Evolutionary conservation across 2,888 invertebrate species (phyloP), one percentile per base, ranked within the genome.

Genomic region (Meteorus colon): DNA sequence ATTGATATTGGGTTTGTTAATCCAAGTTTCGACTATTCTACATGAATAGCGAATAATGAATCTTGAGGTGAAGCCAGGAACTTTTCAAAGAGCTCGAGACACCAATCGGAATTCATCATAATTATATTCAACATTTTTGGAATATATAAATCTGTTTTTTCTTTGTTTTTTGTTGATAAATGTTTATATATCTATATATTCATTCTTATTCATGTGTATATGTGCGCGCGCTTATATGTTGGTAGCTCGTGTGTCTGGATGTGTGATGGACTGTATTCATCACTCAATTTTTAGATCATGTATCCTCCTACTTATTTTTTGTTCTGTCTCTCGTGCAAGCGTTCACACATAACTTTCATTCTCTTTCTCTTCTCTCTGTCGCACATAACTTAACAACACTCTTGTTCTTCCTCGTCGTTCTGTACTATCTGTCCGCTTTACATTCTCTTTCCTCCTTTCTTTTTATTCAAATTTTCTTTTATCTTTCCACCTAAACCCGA

Each of bases 401-500:
- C 48, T 8, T 72, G 78, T 79, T 81, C 79, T 82, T 80, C 82
- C 81, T 82, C 77, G 81, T 77, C 77, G 41, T 55, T 72, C 75
- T 41, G n/a, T 67, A 24, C 16, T 62, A 27, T 16, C 16, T 63
- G 16, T n/a, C n/a, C 8, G 19, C 10, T 19, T 55, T 55, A 31
- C 73, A 51, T 41, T 55, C 41, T 34, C 67, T 10, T 37, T 8
- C 63, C 70, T 79, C 80, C 79, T 81, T 79, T 76, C 51, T 69
- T 31, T 70, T 55, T 73, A 60, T 76, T 59, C 59, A 29, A 34
- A 27, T 71, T 31, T 67, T 73, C 65, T 70, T 59, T 65, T 48
- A 48, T 69, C 63, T 67, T 71, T 70, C 74, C 78, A 74, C 73
- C 87, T 88, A 89, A 84, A 88, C 84, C 80, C 89, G 88, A 84